These are phyloP conservation scores for Drosophila bocki DNA, from an alignment of 1,140 invertebrate species.

Conservation along the genomic window DNA sequence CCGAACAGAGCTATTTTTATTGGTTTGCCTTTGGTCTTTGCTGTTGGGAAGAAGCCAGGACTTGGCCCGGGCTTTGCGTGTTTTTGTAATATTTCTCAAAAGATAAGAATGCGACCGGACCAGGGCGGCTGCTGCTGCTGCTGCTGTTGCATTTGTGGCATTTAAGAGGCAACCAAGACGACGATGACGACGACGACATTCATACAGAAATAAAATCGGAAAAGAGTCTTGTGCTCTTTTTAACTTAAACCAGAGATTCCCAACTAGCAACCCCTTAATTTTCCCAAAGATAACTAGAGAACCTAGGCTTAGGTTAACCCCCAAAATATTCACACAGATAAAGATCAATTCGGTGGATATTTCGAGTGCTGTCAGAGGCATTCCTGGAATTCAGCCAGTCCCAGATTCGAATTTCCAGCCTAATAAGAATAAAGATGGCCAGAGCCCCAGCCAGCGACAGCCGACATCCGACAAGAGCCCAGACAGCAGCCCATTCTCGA, in stretches of 20 bases:
- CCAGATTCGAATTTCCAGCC: slow-evolving; percentile 43
- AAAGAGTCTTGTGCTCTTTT: slow-evolving; percentile 54
- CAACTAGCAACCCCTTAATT: slow-evolving; percentile 1
- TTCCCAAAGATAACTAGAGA: background rate
- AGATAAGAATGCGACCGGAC: slow-evolving; percentile 84
- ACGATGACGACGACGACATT: slow-evolving; percentile 41
- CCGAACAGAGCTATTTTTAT: slow-evolving; percentile 39
- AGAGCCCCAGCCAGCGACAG: slow-evolving; percentile 26
- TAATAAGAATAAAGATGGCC: slow-evolving; percentile 45
- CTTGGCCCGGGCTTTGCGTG: slow-evolving; percentile 73
- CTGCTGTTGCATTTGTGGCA: slow-evolving; percentile 31
- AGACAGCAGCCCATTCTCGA: slow-evolving; percentile 28
- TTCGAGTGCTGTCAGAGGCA: slow-evolving; percentile 18
- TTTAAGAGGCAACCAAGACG: slow-evolving; percentile 35
- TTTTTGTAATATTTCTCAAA: slow-evolving; percentile 85
- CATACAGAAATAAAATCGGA: slow-evolving; percentile 71
- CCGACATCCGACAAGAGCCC: slow-evolving; percentile 24
- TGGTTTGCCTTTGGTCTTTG: slow-evolving; percentile 27
- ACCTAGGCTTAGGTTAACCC: slow-evolving; percentile 2
- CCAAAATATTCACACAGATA: slow-evolving; percentile 32
- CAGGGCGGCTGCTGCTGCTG: slow-evolving; percentile 48
- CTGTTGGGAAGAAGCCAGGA: slow-evolving; percentile 18
- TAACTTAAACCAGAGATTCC: slow-evolving; percentile 25
- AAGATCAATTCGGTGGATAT: slow-evolving; percentile 31
- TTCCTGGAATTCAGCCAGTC: slow-evolving; percentile 37